Evolutionary conservation across 2,888 invertebrate species (phyloP), one percentile per base, ranked within the genome.

Genomic region (Phlogophora meticulosa): DNA sequence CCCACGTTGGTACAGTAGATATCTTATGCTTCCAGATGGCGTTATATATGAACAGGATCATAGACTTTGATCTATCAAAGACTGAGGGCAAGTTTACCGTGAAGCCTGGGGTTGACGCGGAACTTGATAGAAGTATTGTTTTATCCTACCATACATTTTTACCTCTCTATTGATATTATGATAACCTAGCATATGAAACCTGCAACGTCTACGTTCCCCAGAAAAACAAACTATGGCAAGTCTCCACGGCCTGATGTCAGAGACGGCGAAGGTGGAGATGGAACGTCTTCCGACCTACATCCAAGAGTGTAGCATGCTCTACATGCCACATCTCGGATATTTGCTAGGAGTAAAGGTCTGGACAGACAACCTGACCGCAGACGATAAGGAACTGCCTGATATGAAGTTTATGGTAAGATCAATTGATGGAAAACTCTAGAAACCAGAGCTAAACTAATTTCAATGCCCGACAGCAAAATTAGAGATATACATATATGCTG

Each of bases 271-370:
- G 73, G 96, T 97, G 74, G 98, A 98, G 80, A 92, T 98, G 76
- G 93, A 96, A 45, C 95, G 97, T 34, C 94, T 98, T 38, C 97
- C 97, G 0, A 91, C 96, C 3, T 97, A 96, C 88, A 96, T 98
- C 42, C 92, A 96, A 32, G 96, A 96, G 81, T 97, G 97, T 85
- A 96, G 96, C 17, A 96, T 97, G 91, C 90, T 97, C 59, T 97
- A 97, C 88, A 95, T 97, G 86, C 97, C 97, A 0, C 97, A 98
- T 89, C 95, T 98, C 72, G 98, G 98, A 0, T 98, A 98, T 91
- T 92, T 98, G 72, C 93, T 98, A 13, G 97, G 97, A 0, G 96
- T 98, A n/a, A 97, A 97, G 59, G 95, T 96, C 69, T 97, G 97
- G 96, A 95, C 94, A 1, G 93, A 95, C 0, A 85, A 96, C 84